Base-by-base conservation (phyloP, 2,888 invertebrate genomes). In the Tachina lurida region DNA sequence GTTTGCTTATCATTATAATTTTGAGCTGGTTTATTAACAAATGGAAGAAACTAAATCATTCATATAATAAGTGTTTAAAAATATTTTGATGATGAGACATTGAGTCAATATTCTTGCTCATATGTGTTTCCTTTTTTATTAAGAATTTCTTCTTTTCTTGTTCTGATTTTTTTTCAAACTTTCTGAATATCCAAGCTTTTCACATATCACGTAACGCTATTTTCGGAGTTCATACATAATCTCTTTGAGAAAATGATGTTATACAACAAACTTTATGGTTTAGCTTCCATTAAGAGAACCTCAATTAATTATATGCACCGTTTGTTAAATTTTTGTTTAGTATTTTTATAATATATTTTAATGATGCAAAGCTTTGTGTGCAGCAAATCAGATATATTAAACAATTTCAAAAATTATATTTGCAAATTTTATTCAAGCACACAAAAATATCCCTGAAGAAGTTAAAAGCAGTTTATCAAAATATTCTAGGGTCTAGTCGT, bases 21-120 rank as follows among this genome's bases (percentile, higher is more conserved):
- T 73, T 49, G 22, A 10, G 22, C 8, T 19, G 52, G 56, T 43
- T 73, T 41, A 10, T 73, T 41, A 10, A 19, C 31, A 31, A 54
- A 71, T 19, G 47, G 54, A n/a, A n/a, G 78, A 41, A 62, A 78
- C 54, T 71, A 78, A 63, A 52, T 15, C 1, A 43, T 73, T 31
- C 13, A n/a, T n/a, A 22, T 4, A 52, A n/a, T 5, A 0, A 17
- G 7, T 17, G n/a, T 8, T 12, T 7, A 15, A n/a, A n/a, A 49
- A 49, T 49, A 49, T 13, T 12, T 49, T 22, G 22, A 3, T 22
- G 1, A 3, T 22, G 22, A 22, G 22, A 22, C 3, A 22, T 31
- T 31, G 4, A 31, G 31, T 31, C 4, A 31, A 31, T 31, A 4
- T 4, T 31, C 31, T 31, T 4, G 31, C 31, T 31, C 31, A 4